Evolutionary conservation across 2,113 vertebrate genomes (phyloP).

Genomic region (Tricholaema leucomelas): DNA sequence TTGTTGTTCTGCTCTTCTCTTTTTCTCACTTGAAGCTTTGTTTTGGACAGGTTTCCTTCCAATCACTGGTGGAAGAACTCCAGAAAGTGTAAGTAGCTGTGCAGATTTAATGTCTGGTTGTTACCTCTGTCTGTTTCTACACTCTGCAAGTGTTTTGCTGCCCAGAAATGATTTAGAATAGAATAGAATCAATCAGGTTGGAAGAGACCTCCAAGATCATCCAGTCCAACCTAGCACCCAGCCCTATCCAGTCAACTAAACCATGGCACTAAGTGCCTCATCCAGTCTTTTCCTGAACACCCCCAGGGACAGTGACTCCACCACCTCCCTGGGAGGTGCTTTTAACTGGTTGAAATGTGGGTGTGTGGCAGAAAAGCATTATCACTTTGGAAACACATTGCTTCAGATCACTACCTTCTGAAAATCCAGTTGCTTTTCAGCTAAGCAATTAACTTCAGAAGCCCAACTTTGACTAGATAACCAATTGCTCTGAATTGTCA

Average conservation of each 20-base stretch:
- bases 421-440: conserved; percentile 2
- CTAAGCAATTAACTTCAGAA: neutral
- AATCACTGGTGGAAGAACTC: conserved; percentile 84
- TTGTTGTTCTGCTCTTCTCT: neutral
- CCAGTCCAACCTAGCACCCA: too few species aligned
- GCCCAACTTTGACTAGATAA: neutral
- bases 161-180: neutral
- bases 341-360: neutral
- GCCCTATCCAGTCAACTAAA: too few species aligned
- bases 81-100: conserved; percentile 86
- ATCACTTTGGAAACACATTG: neutral
- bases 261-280: too few species aligned
- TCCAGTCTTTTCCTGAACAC: too few species aligned
- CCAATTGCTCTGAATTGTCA: neutral
- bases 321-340: too few species aligned
- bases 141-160: neutral
- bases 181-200: too few species aligned
- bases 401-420: neutral
- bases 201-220: too few species aligned
- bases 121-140: neutral
- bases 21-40: neutral
- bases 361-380: neutral
- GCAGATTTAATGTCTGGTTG: neutral
- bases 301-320: too few species aligned
- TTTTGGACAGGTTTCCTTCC: conserved; percentile 81